Evolutionary conservation across 2,797 vertebrate species (phyloP).

Genomic region (Tragopan temminckii): DNA sequence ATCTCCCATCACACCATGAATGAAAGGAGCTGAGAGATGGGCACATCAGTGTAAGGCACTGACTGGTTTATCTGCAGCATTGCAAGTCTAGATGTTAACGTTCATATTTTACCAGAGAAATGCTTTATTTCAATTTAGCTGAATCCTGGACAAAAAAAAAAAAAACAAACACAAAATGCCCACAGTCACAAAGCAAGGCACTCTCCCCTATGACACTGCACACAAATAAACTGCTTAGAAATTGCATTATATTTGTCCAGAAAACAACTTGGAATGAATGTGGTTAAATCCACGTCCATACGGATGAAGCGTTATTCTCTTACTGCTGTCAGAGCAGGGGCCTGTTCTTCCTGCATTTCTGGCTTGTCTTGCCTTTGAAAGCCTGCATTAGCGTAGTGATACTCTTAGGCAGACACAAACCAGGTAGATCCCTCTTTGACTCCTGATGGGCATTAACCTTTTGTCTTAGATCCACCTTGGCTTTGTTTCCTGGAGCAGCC

Average conservation of each 20-base stretch:
- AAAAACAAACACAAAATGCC: accelerated
- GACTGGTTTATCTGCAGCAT: neutral
- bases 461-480: neutral
- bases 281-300: neutral
- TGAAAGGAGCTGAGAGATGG: neutral
- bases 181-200: neutral
- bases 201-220: neutral
- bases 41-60: neutral
- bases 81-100: neutral
- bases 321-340: neutral
- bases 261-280: neutral
- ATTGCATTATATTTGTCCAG: neutral
- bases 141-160: neutral
- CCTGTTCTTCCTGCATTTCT: neutral
- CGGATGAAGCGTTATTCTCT: neutral
- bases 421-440: neutral
- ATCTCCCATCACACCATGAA: neutral
- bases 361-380: neutral
- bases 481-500: neutral
- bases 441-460: neutral
- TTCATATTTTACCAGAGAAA: neutral
- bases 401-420: neutral
- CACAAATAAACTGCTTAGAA: neutral
- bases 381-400: neutral
- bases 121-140: neutral